phyloP scores from a whole-genome alignment of 2,888 invertebrate genomes.

The Temnothorax ravouxi region DNA sequence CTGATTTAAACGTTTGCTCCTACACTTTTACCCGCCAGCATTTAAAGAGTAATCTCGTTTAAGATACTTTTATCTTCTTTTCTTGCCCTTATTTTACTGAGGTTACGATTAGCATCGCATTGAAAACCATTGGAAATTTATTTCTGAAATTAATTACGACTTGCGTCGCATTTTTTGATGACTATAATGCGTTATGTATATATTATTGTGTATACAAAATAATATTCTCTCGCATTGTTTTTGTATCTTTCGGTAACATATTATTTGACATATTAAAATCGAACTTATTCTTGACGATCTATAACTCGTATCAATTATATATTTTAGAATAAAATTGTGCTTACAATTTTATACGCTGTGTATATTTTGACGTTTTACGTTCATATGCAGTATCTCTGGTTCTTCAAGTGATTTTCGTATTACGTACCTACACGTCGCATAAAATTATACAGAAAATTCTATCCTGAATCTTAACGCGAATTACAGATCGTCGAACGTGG shows the following conservation, averaged over 20 bases:
- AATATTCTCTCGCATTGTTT: not conserved
- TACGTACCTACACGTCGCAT: not conserved
- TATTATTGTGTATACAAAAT: not conserved
- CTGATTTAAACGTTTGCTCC: conserved; percentile 13
- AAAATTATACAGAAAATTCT: not conserved
- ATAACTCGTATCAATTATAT: not conserved
- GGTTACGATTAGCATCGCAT: conserved; percentile 18
- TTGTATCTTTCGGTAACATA: not conserved
- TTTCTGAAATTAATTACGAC: conserved; percentile 20
- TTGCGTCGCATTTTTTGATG: not conserved
- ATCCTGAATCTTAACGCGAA: not conserved
- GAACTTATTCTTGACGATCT: not conserved
- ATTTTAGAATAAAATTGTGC: not conserved
- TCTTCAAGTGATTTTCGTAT: not conserved
- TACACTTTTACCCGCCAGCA: conserved; percentile 17
- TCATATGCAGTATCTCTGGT: not conserved
- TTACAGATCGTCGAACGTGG: not conserved
- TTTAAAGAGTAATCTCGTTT: not conserved
- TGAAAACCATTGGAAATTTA: conserved; percentile 37
- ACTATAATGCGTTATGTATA: not conserved
- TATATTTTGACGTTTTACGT: not conserved
- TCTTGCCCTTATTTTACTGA: not conserved
- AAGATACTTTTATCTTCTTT: conserved; percentile 19
- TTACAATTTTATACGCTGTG: not conserved
- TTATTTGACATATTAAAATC: not conserved